A percentile compares a stretch with the other conserved stretches of the same genome.
phyloP scores from a whole-genome alignment of 2,888 invertebrate genomes.

The Geophilus truncorum region DNA sequence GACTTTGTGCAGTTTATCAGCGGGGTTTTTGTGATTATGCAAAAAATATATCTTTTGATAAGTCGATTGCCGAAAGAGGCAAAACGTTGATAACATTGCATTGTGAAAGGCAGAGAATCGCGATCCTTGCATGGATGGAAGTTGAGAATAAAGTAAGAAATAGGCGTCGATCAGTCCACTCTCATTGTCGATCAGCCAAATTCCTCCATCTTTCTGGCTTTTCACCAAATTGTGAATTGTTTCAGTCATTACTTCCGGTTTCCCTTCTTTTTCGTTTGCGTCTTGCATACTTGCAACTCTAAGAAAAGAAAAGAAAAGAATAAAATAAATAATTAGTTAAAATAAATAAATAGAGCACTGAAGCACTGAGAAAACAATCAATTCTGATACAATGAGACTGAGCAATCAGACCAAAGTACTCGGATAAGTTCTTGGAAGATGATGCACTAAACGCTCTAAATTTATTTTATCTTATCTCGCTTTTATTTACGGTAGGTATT shows the following conservation, averaged over 20 bases:
- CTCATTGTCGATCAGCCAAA: slow-evolving; percentile 51
- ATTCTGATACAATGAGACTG: no score
- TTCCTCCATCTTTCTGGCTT: slow-evolving; percentile 43
- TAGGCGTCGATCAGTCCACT: slow-evolving; percentile 49
- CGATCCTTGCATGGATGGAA: slow-evolving; percentile 35
- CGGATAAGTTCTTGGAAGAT: no score
- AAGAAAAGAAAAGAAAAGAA: slow-evolving; percentile 38
- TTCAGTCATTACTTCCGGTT: slow-evolving; percentile 45
- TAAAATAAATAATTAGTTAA: background rate
- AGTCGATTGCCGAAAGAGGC: slow-evolving; percentile 45
- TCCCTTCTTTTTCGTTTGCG: slow-evolving; percentile 46
- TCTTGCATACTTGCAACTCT: slow-evolving; percentile 49
- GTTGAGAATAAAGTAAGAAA: slow-evolving; percentile 43
- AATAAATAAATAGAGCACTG: background rate
- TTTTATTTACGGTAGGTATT: background rate
- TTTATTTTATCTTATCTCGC: no score
- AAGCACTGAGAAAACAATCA: no score
- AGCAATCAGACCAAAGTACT: no score
- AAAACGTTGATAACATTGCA: slow-evolving; percentile 45
- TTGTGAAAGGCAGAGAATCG: slow-evolving; percentile 45
- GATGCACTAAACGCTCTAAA: no score
- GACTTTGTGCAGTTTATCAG: slow-evolving; percentile 39
- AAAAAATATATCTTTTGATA: slow-evolving; percentile 40
- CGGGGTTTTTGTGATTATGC: slow-evolving; percentile 37
- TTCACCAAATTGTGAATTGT: slow-evolving; percentile 48